Evolutionary conservation across 2,888 invertebrate genomes (phyloP), one percentile per base, ranked within the genome.

Genomic region (Hypsopygia costalis): DNA sequence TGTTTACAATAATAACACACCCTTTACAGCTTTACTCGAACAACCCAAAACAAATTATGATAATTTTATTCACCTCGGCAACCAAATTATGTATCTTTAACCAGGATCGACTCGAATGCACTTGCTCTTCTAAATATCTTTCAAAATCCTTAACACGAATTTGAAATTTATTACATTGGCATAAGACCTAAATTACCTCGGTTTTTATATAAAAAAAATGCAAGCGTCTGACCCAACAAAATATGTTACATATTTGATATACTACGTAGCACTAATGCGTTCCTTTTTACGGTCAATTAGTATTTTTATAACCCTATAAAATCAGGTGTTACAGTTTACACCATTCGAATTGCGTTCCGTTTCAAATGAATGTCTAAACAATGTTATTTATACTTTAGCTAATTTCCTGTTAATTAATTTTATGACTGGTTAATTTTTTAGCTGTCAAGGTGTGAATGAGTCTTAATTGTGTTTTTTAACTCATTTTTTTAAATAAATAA

Each of bases 241-340:
- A n/a, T n/a, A 67, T 73, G 69, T 63, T 67, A 49, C 38, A 36
- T 43, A 51, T 49, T 56, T 67, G 57, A 70, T 63, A 60, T 59
- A 68, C 51, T 55, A 48, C 55, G 55, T 56, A 51, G 62, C 54
- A 46, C 34, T 42, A 44, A 12, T 30, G 30, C 21, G 39, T 36
- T 32, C 49, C 37, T 48, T 69, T 69, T 69, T 63, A 76, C 60
- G 62, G 63, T 57, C 58, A 69, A 73, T 76, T 76, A 61, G 58
- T 65, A 16, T 59, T 51, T 58, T 71, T 74, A 28, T 20, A 16
- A 16, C 10, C 27, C 50, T 51, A 65, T 77, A 70, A 75, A 75
- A 76, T 73, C 70, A 72, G 69, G 78, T 76, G 75, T 67, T 67
- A 58, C 41, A 62, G 46, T 67, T 69, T 60, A 68, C 67, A 62